A percentile compares a stretch with the other conserved stretches of the same genome.
Evolutionary conservation across 37 sponge, comb jelly and placozoan species (phyloP).

Genomic region (Diacarnus erythraeanus): DNA sequence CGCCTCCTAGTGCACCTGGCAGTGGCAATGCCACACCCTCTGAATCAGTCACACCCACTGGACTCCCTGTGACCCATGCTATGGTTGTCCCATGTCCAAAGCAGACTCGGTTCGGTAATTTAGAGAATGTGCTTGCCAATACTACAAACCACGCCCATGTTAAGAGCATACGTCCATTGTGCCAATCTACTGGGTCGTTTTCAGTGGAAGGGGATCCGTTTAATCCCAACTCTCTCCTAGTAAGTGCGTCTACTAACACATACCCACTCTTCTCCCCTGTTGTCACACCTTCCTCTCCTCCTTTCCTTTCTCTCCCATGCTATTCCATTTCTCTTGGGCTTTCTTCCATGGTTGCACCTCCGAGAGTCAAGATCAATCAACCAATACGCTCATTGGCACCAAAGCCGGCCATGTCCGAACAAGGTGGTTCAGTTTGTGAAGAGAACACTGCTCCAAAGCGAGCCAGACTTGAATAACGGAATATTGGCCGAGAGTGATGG

Average conservation of each 20-base stretch:
- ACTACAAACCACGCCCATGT: neutral
- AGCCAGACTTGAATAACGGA: too few relatives aligned
- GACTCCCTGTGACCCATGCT: neutral
- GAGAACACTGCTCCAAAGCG: neutral
- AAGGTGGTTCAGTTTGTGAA: neutral
- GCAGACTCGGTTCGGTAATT: neutral
- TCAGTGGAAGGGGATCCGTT: neutral
- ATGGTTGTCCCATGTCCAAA: neutral
- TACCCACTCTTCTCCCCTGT: conserved; percentile 2
- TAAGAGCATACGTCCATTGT: neutral
- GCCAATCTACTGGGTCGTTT: neutral
- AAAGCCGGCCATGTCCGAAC: neutral
- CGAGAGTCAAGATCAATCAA: neutral
- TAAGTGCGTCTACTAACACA: neutral
- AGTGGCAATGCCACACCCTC: conserved; percentile 13
- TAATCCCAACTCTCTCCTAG: neutral
- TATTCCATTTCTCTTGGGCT: neutral
- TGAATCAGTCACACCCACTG: neutral
- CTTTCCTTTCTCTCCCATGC: conserved; percentile 7
- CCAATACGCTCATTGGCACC: neutral
- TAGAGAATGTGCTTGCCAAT: neutral
- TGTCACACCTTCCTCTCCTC: neutral
- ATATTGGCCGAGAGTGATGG: too few relatives aligned
- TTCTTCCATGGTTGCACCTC: neutral
- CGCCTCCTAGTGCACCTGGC: neutral